phyloP scores from a whole-genome alignment of 2,888 invertebrate genomes.

The Drosophila nr. perissopoda region DNA sequence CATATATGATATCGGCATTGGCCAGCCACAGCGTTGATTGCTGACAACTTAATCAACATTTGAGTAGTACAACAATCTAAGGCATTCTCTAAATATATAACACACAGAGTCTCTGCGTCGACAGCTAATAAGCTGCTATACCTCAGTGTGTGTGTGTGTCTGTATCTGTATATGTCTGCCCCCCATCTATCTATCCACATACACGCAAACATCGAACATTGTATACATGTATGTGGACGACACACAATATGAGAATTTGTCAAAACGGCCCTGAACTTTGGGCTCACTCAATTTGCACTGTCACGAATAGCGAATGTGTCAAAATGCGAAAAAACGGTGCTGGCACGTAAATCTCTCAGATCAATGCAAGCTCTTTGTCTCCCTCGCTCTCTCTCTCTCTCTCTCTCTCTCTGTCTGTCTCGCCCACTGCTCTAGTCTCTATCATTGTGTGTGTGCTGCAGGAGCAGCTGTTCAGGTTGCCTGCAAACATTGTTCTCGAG shows the following conservation, averaged over 20 bases:
- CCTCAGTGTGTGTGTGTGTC: conserved; percentile 5
- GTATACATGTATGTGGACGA: conserved; percentile 17
- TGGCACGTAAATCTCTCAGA: conserved; percentile 42
- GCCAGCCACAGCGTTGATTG: conserved; percentile 54
- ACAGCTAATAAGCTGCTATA: conserved; percentile 48
- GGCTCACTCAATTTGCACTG: conserved; percentile 72
- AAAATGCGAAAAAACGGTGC: conserved; percentile 41
- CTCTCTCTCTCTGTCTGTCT: not conserved
- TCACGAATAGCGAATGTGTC: conserved; percentile 69
- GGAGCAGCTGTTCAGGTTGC: not conserved
- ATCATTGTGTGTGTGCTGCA: not conserved
- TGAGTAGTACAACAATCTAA: conserved; percentile 56
- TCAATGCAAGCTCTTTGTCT: conserved; percentile 63
- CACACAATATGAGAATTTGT: conserved; percentile 29
- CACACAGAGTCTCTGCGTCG: conserved; percentile 26
- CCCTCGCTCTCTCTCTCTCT: not conserved
- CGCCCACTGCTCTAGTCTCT: not conserved
- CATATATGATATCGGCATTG: conserved; percentile 47
- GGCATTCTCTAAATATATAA: conserved; percentile 63
- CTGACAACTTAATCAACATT: conserved; percentile 77
- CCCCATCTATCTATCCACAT: conserved; percentile 4
- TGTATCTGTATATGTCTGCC: not conserved
- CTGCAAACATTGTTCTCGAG: conserved; percentile 8
- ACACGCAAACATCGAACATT: not conserved
- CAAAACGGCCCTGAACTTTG: conserved; percentile 70